Conservation (phyloP, 2,888 invertebrate species). For the Papilio demoleus region DNA sequence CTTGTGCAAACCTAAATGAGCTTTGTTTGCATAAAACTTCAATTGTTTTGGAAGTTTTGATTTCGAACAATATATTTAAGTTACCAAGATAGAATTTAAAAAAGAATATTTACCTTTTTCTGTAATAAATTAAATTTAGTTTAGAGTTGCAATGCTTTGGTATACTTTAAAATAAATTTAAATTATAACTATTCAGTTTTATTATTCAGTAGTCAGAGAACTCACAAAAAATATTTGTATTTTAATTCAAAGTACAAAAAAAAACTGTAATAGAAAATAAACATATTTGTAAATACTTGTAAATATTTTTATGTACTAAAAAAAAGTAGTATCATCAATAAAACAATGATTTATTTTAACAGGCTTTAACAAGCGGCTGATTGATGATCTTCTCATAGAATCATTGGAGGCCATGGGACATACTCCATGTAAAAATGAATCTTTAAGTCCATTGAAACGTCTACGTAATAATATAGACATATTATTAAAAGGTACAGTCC, state of each 20-base stretch:
- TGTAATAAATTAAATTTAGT: background rate
- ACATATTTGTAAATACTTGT: conserved; percentile 4
- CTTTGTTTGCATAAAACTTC: conserved; percentile 20
- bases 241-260: too few relatives aligned
- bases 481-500: conserved; percentile 92
- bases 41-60: background rate
- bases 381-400: conserved; percentile 91
- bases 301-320: conserved; percentile 43
- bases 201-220: too few relatives aligned
- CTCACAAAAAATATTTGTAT: background rate
- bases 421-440: conserved; percentile 84
- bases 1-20: conserved; percentile 29
- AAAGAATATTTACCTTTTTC: background rate
- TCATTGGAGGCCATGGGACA: conserved; percentile 90
- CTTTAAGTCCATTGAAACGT: conserved; percentile 84
- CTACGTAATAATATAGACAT: conserved; percentile 90
- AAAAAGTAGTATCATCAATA: conserved; percentile 44
- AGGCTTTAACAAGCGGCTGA: conserved; percentile 87
- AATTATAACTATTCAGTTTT: background rate
- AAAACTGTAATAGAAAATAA: background rate
- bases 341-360: conserved; percentile 45
- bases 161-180: background rate
- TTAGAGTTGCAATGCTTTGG: background rate
- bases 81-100: background rate
- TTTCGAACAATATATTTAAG: background rate